Evolutionary conservation across 2,797 vertebrate species (phyloP), one percentile per base, ranked within the genome.

Genomic region (Poeciliopsis turneri): DNA sequence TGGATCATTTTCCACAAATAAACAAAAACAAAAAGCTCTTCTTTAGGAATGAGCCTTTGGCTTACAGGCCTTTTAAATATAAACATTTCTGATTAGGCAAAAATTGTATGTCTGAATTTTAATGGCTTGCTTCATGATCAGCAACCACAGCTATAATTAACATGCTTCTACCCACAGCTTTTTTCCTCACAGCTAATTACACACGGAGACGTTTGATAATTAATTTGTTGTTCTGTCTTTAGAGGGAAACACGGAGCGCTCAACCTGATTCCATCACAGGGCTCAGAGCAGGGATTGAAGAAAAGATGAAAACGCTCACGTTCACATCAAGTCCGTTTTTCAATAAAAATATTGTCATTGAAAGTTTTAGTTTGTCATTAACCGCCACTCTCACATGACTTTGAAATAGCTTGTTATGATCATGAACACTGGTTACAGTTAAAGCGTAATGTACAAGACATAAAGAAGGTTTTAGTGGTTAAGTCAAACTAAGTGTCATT

Each of bases 211-310:
- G n/a, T 72, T 47, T 72, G n/a, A 46, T 72, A 30, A 18, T 72
- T 25, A 41, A 68, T 68, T 68, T 39, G 64, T 68, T 68, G 36
- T 41, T 64, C 30, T 68, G 36, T 68, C 64, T 68, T 41, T 41
- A 68, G 23, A 66, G 61, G 18, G 33, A 36, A 66, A 2, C 64
- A 23, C 25, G 18, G 4, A 39, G 18, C 36, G 3, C 18, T 39
- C 15, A 41, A 68, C 64, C 64, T 68, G 64, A 64, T 18, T 64
- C 15, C 59, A 64, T 16, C 30, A 39, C 33, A 36, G 16, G 36
- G 39, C 39, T 20, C 7, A 36, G 33, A 23, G 11, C 12, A 66
- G 6, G 8, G 7, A 66, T 20, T 36, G 12, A 66, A 66, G 20
- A 23, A 36, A 39, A 66, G 30, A 61, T 61, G 59, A 20, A 66